Conservation (phyloP, 1,140 invertebrate species). For the Homarus americanus region DNA sequence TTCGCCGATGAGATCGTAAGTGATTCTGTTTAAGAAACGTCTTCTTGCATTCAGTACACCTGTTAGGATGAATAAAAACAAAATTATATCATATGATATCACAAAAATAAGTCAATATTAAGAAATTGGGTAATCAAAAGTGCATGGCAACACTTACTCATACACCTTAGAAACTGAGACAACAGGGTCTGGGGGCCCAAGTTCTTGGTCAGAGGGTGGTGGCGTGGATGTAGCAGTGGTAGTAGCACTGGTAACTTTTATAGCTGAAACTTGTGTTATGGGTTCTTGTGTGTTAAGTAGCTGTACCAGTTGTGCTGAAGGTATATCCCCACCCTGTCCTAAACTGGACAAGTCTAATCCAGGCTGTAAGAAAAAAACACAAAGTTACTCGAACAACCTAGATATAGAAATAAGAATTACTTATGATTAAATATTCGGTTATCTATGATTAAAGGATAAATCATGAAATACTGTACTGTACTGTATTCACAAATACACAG, state of each 20-base stretch:
- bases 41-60: constrained; percentile 48
- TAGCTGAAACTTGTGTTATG: constrained; percentile 26
- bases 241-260: constrained; percentile 1
- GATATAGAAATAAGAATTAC: too few species aligned
- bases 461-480: too few species aligned
- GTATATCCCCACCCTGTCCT: constrained; percentile 56
- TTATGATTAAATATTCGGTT: too few species aligned
- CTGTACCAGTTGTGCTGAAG: constrained; percentile 55
- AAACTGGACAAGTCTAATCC: constrained; percentile 48
- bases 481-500: too few species aligned
- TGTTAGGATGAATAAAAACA: not conserved
- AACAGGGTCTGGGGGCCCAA: constrained; percentile 32
- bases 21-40: constrained; percentile 37
- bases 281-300: constrained; percentile 52
- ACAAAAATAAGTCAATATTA: not conserved
- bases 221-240: not conserved
- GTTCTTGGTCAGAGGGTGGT: not conserved
- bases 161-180: constrained; percentile 44
- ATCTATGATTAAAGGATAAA: too few species aligned
- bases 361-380: constrained; percentile 26
- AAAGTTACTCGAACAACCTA: not conserved
- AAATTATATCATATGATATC: not conserved
- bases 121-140: not conserved
- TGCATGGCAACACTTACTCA: constrained; percentile 32
- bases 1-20: constrained; percentile 37